Percentiles rank a stretch among this genome's conserved stretches.
These are phyloP conservation scores for Nyctalus aviator DNA, from an alignment of 2,797 vertebrate genomes.

Conservation along the genomic window DNA sequence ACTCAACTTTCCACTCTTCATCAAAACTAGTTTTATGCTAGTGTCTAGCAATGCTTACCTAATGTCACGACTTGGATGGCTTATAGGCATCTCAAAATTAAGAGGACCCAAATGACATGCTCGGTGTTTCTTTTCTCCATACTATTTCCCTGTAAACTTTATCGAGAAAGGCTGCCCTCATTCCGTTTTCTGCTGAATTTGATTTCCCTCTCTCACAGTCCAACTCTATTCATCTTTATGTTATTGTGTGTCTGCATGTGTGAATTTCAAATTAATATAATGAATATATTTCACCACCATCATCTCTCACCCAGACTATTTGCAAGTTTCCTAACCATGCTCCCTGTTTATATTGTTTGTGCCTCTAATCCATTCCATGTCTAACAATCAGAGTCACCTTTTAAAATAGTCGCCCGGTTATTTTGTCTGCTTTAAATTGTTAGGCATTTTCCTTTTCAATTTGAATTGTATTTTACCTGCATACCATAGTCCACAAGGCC, in stretches of 20 bases:
- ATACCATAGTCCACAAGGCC: not conserved
- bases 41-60: not conserved
- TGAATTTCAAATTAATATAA: not conserved
- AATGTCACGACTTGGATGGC: not conserved
- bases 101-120: not conserved
- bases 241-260: not conserved
- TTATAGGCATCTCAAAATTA: not conserved
- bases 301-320: not conserved
- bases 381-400: not conserved
- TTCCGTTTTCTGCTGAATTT: not conserved
- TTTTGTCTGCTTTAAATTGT: not conserved
- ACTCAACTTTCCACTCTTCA: not conserved
- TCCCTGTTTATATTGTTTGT: not conserved
- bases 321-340: not conserved
- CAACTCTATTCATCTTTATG: not conserved
- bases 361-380: not conserved
- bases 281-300: not conserved
- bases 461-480: not conserved
- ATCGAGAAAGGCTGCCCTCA: not conserved
- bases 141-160: not conserved
- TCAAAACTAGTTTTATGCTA: not conserved
- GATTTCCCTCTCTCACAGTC: not conserved
- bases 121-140: not conserved
- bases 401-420: not conserved
- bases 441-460: not conserved